phyloP scores from a whole-genome alignment of 2,888 invertebrate genomes.

The Aricia artaxerxes region DNA sequence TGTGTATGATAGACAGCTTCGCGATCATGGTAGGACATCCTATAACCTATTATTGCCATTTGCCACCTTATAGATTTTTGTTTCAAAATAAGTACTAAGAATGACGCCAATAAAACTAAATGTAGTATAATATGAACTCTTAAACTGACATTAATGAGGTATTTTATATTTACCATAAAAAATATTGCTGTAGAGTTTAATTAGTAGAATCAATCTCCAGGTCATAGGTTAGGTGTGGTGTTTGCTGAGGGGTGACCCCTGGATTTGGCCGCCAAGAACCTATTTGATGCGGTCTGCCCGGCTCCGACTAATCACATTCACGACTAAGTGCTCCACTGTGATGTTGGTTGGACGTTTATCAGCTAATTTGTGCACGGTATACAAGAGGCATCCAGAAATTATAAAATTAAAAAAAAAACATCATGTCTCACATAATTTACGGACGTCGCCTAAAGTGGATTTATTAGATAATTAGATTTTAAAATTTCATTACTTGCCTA shows the following conservation, averaged over 20 bases:
- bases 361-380: constrained; percentile 1
- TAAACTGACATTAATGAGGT: no score
- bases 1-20: no score
- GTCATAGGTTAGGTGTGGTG: neutral
- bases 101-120: no score
- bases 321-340: constrained; percentile 14
- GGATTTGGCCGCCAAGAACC: constrained; percentile 13
- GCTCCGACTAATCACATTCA: constrained; percentile 27
- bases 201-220: neutral
- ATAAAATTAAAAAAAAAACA: neutral
- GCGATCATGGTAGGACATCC: no score
- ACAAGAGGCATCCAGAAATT: neutral
- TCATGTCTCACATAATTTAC: neutral
- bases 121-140: no score
- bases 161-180: no score
- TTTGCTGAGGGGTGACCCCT: neutral
- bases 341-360: constrained; percentile 10
- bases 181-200: neutral
- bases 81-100: no score
- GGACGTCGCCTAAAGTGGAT: neutral
- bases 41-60: no score
- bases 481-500: neutral
- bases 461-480: neutral
- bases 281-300: constrained; percentile 9
- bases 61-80: no score